Evolutionary conservation across 2,113 vertebrate genomes (phyloP).

Genomic region (Festucalex cinctus): DNA sequence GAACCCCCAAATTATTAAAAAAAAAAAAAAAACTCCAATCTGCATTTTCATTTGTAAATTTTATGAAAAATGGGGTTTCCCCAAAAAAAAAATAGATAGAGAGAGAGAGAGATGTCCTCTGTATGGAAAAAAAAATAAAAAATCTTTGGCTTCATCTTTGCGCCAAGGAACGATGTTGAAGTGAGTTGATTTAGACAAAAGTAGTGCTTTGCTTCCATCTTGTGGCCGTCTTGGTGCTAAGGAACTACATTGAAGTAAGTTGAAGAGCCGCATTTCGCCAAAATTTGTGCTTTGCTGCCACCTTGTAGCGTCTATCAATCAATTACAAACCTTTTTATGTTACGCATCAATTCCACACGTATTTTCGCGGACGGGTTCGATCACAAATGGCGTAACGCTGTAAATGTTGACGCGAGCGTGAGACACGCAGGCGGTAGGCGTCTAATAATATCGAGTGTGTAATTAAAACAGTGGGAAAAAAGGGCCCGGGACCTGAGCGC

Average conservation of each 20-base stretch:
- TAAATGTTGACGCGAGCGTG: background rate
- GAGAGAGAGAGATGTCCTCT: too few species aligned
- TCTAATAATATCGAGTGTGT: constrained; percentile 10
- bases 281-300: background rate
- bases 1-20: too few species aligned
- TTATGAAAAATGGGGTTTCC: too few species aligned
- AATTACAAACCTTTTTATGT: background rate
- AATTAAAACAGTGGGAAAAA: constrained; percentile 36
- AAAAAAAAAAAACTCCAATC: too few species aligned
- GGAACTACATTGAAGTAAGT: background rate
- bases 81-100: too few species aligned
- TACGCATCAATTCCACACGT: too few species aligned
- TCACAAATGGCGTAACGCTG: too few species aligned
- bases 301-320: background rate
- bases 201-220: background rate
- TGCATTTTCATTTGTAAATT: too few species aligned
- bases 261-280: background rate
- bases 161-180: too few species aligned
- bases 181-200: background rate
- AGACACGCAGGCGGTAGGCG: background rate
- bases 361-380: too few species aligned
- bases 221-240: background rate
- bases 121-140: too few species aligned
- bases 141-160: too few species aligned
- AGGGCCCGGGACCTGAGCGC: constrained; percentile 19